Percentiles rank a stretch among this genome's conserved stretches.
These are phyloP conservation scores for Tiaroga cobitis DNA, from an alignment of 2,797 vertebrate genomes.

Conservation along the genomic window DNA sequence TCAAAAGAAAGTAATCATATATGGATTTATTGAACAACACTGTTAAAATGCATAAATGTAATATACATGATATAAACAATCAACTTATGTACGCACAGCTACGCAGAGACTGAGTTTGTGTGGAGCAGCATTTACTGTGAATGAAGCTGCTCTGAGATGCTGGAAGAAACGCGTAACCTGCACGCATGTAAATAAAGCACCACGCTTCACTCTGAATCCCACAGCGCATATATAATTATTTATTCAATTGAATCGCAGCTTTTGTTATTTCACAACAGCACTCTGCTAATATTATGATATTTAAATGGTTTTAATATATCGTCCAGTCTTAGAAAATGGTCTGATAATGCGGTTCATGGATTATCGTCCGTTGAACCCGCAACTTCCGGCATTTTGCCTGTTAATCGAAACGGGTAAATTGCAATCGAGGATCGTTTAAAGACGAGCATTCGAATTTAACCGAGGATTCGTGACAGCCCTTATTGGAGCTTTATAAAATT, in stretches of 20 bases:
- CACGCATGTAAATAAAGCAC: neutral
- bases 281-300: neutral
- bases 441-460: neutral
- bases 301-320: neutral
- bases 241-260: neutral
- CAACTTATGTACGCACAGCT: no score
- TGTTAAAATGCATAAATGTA: no score
- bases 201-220: neutral
- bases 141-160: no score
- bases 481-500: neutral
- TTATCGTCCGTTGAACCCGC: neutral
- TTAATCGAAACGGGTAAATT: neutral
- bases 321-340: neutral
- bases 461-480: neutral
- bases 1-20: no score
- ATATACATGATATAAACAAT: no score
- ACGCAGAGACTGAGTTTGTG: no score
- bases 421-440: neutral
- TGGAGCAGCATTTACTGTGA: no score
- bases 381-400: neutral
- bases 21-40: no score
- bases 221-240: neutral
- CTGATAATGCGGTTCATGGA: neutral
- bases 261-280: neutral
- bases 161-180: no score